Evolutionary conservation across 2,888 invertebrate species (phyloP), one percentile per base, ranked within the genome.

Genomic region (Caenorhabditis doughertyi): DNA sequence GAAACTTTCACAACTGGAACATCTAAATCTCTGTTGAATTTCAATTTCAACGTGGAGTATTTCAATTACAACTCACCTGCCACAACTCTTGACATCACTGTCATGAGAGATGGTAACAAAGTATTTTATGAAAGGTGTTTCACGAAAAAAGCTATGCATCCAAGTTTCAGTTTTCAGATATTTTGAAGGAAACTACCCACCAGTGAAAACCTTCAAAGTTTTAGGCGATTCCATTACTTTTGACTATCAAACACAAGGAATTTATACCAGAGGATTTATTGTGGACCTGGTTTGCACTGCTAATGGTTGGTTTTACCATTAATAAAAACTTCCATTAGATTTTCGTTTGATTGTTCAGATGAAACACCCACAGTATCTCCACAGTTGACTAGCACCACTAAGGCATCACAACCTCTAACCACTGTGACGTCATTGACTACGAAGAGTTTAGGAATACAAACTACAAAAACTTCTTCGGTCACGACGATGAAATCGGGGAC

Each of bases 111-210:
- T 47, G 18, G 44, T 5, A 47, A 47, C 3, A 18, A 4, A 18
- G 44, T 47, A 4, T 47, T 47, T 3, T 47, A 47, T 47, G 44
- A 47, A 27, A 68, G 23, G 68, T 68, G 9, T 21, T 35, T 51
- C 65, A 39, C 16, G 9, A n/a, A n/a, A 4, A 23, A 62, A n/a
- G 11, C 47, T 23, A 16, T 49, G 13, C 16, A 18, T 27, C 3
- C 49, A 27, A n/a, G n/a, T n/a, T n/a, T 44, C 18, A 2, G 27
- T 11, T 65, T 65, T 18, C 68, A 68, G 68, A 25, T 68, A 55
- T 18, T 25, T 21, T 16, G 39, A 25, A 25, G 11, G 35, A 13
- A 53, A 68, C 8, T 27, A 2, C 5, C 68, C 68, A 2, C 23
- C 55, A 0, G 11, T 16, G 7, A 18, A 13, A 18, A 18, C 18